Conservation (phyloP, 2,113 vertebrate species). For the Oceanodroma tethys region DNA sequence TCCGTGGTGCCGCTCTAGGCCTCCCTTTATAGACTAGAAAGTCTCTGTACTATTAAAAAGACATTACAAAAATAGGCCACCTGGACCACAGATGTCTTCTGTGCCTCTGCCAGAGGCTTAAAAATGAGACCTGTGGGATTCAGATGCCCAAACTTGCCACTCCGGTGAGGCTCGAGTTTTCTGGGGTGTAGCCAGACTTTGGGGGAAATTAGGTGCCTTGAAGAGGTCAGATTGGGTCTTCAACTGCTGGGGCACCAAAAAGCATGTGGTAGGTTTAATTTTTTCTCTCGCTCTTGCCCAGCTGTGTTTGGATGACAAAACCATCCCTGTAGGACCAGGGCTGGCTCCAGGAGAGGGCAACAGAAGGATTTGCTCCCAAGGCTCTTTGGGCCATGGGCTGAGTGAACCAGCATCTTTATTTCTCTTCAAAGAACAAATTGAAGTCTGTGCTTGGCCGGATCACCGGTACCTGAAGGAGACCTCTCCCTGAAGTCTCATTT, state of each 20-base stretch:
- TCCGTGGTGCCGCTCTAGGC: neutral
- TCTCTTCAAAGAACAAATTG: neutral
- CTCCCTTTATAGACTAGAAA: neutral
- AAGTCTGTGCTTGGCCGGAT: neutral
- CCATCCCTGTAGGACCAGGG: neutral
- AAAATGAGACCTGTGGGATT: neutral
- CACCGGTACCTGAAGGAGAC: neutral
- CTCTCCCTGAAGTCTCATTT: neutral
- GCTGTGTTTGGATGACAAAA: neutral
- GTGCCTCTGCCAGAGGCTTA: neutral
- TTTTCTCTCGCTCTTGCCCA: neutral
- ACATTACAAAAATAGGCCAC: neutral
- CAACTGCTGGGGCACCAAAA: neutral
- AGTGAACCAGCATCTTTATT: neutral
- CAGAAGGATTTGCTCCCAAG: neutral
- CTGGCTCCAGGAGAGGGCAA: neutral
- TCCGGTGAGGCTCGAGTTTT: neutral
- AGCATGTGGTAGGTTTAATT: neutral
- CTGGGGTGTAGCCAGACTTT: neutral
- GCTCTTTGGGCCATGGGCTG: neutral
- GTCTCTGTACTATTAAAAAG: neutral
- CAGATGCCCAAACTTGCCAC: neutral
- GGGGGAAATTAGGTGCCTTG: neutral
- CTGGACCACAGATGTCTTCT: neutral
- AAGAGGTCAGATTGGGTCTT: neutral